Base-by-base conservation (phyloP, 2,888 invertebrate species). In the Hydrotaea cyrtoneurina region DNA sequence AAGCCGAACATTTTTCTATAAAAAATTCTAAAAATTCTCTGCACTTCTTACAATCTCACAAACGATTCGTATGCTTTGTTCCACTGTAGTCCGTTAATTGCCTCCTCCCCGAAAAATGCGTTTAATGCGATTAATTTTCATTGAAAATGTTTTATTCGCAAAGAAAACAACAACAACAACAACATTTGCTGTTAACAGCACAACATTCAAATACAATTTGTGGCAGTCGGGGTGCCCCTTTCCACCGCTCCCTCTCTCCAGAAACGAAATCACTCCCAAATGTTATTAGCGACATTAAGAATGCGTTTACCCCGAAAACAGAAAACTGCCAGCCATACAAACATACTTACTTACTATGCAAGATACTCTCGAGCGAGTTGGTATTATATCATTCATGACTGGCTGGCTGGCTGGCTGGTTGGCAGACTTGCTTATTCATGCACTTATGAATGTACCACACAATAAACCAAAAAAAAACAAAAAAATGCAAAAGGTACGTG, bases 81-180 rank as follows among this genome's bases (percentile, higher is more conserved):
- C 46, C 69, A 69, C 69, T 69, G 69, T 69, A 57, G 1, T 46
- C 3, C 36, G 36, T 76, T 71, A 73, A 71, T 71, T 79, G 78
- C 72, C 75, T 66, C 71, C n/a, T n/a, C 55, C 50, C 43, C 17
- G 62, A 46, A 74, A 85, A 77, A 80, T 85, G 69, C 62, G 66
- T 82, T 76, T 69, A 74, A 77, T n/a, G n/a, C n/a, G 55, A 82
- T 80, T 62, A 74, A 82, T 80, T 82, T 85, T 57, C 46, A 77
- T 19, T 62, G 72, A 76, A 66, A 78, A 81, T 73, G 50, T 39
- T 73, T 57, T 62, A 46, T 46, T 39, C 39, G 43, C n/a, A n/a
- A 39, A 39, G 66, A 39, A 3, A 39, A 39, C 10, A 66, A 43
- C 23, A 59, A 57, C 46, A 69, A n/a, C 39, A 55, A 75, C n/a